A percentile compares a stretch with the other conserved stretches of the same genome.
Evolutionary conservation across 2,888 invertebrate genomes (phyloP).

Genomic region (Neria commutata): DNA sequence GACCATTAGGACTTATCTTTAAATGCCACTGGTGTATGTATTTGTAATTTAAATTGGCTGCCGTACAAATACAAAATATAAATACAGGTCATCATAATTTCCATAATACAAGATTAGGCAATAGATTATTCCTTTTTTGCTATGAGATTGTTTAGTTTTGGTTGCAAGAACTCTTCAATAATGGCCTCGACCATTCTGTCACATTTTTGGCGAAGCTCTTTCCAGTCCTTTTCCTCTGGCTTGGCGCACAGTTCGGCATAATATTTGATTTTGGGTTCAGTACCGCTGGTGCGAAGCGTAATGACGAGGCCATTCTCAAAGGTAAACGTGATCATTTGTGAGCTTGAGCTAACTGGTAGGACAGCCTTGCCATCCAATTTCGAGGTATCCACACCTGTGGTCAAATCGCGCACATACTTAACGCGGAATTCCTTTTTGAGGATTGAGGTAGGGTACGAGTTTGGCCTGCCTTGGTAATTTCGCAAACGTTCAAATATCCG

Average conservation of each 20-base stretch:
- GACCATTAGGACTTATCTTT: no score
- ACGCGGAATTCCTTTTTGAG: conserved; percentile 70
- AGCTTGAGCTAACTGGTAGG: conserved; percentile 70
- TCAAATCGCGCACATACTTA: conserved; percentile 81
- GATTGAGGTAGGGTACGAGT: conserved; percentile 76
- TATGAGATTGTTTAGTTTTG: conserved; percentile 70
- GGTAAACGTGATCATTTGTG: conserved; percentile 94
- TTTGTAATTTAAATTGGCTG: no score
- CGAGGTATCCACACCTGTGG: conserved; percentile 77
- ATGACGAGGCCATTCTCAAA: conserved; percentile 85
- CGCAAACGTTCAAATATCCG: conserved; percentile 83
- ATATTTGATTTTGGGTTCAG: conserved; percentile 99
- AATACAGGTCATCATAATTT: no score
- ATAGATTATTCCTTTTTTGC: no score
- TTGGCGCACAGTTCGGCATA: conserved; percentile 88
- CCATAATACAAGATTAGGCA: no score
- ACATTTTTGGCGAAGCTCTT: conserved; percentile 67
- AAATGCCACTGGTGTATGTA: no score
- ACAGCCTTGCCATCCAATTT: conserved; percentile 73
- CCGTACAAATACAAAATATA: no score
- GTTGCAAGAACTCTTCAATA: conserved; percentile 81
- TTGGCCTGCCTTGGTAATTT: conserved; percentile 65
- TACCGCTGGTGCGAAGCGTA: conserved; percentile 94
- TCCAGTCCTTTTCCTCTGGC: conserved; percentile 71
- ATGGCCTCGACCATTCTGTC: conserved; percentile 78